Evolutionary conservation across 2,888 invertebrate species (phyloP).

Genomic region (Phrixothrix hirtus): DNA sequence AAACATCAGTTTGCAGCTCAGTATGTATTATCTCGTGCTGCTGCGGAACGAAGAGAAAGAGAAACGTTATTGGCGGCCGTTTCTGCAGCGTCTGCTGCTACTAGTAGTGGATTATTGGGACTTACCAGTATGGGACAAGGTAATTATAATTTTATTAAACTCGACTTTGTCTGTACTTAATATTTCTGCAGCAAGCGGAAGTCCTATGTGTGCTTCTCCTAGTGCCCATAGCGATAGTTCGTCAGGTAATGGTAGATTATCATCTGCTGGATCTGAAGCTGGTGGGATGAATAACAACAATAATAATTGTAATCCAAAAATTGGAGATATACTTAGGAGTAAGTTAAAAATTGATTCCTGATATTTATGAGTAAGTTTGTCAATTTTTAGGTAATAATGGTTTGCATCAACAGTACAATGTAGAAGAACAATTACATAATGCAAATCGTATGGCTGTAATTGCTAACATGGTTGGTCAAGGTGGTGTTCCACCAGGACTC

Average conservation of each 20-base stretch:
- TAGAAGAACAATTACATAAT: constrained; percentile 62
- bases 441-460: constrained; percentile 71
- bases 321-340: constrained; percentile 58
- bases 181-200: constrained; percentile 56
- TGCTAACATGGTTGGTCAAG: constrained; percentile 68
- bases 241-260: constrained; percentile 76
- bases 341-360: constrained; percentile 33
- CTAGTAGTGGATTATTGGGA: constrained; percentile 65
- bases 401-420: constrained; percentile 65
- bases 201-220: constrained; percentile 78
- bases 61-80: constrained; percentile 71
- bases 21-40: constrained; percentile 87
- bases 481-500: constrained; percentile 62
- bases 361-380: background rate
- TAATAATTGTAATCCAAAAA: constrained; percentile 66
- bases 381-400: constrained; percentile 59
- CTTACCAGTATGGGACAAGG: constrained; percentile 53
- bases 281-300: constrained; percentile 72
- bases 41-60: constrained; percentile 85
- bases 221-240: constrained; percentile 87
- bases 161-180: background rate
- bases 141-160: too few species aligned
- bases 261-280: constrained; percentile 79
- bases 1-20: constrained; percentile 96
- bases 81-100: constrained; percentile 59